These are phyloP conservation scores for Diphyllodes magnificus DNA, from an alignment of 2,113 vertebrate species.

Conservation along the genomic window DNA sequence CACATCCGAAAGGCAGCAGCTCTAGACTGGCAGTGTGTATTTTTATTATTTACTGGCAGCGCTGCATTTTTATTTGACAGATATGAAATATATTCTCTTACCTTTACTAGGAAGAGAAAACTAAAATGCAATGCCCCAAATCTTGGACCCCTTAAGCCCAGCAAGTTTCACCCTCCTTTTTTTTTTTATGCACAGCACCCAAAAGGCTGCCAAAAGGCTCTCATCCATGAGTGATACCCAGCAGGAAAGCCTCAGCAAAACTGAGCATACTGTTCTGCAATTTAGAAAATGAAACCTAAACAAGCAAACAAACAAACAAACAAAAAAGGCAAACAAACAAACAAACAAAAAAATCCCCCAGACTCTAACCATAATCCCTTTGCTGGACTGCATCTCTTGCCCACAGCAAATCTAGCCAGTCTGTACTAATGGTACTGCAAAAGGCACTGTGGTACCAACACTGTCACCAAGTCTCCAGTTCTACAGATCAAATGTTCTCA, in stretches of 20 bases:
- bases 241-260: neutral
- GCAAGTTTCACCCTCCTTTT: neutral
- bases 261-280: neutral
- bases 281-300: neutral
- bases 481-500: neutral
- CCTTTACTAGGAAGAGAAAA: neutral
- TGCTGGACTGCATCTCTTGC: neutral
- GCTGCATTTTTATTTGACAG: neutral
- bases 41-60: too few relatives aligned
- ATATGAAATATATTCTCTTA: neutral
- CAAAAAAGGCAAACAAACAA: neutral
- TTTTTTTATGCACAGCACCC: neutral
- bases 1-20: neutral
- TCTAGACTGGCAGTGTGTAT: neutral
- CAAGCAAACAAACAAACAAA: neutral
- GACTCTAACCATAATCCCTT: neutral
- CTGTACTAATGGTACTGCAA: neutral
- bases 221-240: neutral
- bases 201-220: neutral
- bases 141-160: neutral
- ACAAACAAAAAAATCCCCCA: fast-evolving
- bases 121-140: neutral
- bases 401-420: neutral
- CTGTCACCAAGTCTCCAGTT: neutral
- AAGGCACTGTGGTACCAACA: neutral